Evolutionary conservation across 2,797 vertebrate genomes (phyloP).

Genomic region (Clamator glandarius): DNA sequence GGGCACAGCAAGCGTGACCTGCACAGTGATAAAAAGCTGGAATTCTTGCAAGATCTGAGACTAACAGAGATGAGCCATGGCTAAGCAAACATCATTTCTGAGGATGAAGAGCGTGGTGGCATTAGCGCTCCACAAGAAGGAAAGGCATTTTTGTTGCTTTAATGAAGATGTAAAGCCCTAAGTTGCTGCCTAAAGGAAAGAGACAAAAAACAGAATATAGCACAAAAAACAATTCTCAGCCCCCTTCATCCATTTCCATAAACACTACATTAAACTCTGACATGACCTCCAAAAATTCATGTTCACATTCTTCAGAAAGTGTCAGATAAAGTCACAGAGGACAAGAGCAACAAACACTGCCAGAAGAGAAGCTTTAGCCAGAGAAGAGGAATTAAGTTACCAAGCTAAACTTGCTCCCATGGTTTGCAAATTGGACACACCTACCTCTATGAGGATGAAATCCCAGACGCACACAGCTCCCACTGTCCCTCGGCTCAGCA

Average conservation of each 20-base stretch:
- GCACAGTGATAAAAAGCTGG: not conserved
- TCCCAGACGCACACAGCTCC: not conserved
- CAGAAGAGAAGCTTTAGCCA: not conserved
- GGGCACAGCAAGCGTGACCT: not conserved
- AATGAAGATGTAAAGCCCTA: slow-evolving; percentile 45
- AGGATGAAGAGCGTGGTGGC: not conserved
- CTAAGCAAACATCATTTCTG: not conserved
- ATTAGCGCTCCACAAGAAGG: not conserved
- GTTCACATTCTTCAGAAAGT: slow-evolving; percentile 31
- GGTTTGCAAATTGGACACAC: not conserved
- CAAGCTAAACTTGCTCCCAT: not conserved
- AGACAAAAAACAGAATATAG: not conserved
- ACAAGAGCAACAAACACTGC: not conserved
- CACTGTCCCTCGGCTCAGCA: not conserved
- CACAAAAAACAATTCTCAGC: slow-evolving; percentile 22
- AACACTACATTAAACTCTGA: slow-evolving; percentile 46
- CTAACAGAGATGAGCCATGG: not conserved
- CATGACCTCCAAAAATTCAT: slow-evolving; percentile 57
- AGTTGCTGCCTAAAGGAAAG: slow-evolving; percentile 12
- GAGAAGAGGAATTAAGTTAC: not conserved
- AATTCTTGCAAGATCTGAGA: not conserved
- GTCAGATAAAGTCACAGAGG: slow-evolving; percentile 5
- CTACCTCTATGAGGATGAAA: not conserved
- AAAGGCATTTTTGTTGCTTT: slow-evolving; percentile 24
- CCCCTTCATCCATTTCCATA: slow-evolving; percentile 46